Base-by-base conservation (phyloP, 2,888 invertebrate species). In the Lamproptera curius region DNA sequence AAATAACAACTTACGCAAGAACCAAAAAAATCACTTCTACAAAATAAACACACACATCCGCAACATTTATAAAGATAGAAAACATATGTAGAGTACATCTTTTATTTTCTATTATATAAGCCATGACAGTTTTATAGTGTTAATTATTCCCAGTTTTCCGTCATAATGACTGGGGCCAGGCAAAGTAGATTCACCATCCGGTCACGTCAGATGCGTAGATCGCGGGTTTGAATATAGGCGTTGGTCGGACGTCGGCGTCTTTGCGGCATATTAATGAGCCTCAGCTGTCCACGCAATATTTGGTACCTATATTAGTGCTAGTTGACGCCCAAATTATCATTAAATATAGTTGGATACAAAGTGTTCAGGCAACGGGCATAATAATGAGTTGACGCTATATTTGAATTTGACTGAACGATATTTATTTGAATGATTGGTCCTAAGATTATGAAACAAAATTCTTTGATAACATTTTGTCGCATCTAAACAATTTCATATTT, bases 131-230 rank as follows among this genome's bases (percentile, higher is more conserved):
- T n/a, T n/a, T n/a, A n/a, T n/a, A n/a, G n/a, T n/a, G n/a, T n/a
- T n/a, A n/a, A n/a, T n/a, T n/a, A n/a, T n/a, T n/a, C n/a, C n/a
- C n/a, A n/a, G n/a, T n/a, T n/a, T n/a, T n/a, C n/a, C n/a, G n/a
- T n/a, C n/a, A n/a, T n/a, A n/a, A n/a, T n/a, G n/a, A n/a, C n/a
- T n/a, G n/a, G n/a, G n/a, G n/a, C n/a, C n/a, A n/a, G n/a, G n/a
- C n/a, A n/a, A n/a, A n/a, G n/a, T n/a, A 10, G 16, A 15, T 28
- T 37, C 38, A 42, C 45, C 20, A 40, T 70, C 74, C 70, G 71
- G 72, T 75, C 76, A 76, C 75, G 76, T 71, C 51, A 48, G 76
- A 70, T 59, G 57, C 56, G 56, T 63, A 67, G 70, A 73, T 72
- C 67, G 69, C 61, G 66, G 72, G 67, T 77, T 67, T 69, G 70